Conservation (phyloP, 2,797 vertebrate species). For the Enteromius mattozi region DNA sequence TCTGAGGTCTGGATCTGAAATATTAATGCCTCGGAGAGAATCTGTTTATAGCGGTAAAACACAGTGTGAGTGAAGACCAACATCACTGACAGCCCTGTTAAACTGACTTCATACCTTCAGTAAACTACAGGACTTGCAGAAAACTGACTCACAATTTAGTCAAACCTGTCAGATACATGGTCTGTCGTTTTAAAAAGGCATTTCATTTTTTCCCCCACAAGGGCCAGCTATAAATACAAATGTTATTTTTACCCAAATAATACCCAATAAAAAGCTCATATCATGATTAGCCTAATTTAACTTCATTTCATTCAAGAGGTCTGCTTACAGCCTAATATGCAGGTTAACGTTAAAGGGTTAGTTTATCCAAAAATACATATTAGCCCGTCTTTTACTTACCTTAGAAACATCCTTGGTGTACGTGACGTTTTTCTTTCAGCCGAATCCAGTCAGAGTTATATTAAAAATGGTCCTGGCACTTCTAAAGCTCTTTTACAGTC, state of each 20-base stretch:
- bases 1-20: not conserved
- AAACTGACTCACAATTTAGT: not conserved
- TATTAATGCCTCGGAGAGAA: not conserved
- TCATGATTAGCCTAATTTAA: too few species aligned
- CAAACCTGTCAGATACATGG: not conserved
- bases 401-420: too few species aligned
- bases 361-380: too few species aligned
- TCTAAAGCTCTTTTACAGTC: too few species aligned
- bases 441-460: too few species aligned
- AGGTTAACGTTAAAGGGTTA: not conserved
- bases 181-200: not conserved
- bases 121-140: not conserved
- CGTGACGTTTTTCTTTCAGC: too few species aligned
- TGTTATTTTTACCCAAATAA: not conserved
- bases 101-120: not conserved
- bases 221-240: not conserved
- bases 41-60: conserved; percentile 6
- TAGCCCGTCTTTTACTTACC: too few species aligned
- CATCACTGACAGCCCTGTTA: not conserved
- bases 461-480: too few species aligned
- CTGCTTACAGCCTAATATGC: not conserved
- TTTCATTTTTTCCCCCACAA: not conserved
- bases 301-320: too few species aligned
- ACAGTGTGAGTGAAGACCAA: not conserved
- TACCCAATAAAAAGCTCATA: too few species aligned